A percentile compares a stretch with the other conserved stretches of the same genome.
Evolutionary conservation across 2,113 vertebrate species (phyloP).

Genomic region (Passer domesticus): DNA sequence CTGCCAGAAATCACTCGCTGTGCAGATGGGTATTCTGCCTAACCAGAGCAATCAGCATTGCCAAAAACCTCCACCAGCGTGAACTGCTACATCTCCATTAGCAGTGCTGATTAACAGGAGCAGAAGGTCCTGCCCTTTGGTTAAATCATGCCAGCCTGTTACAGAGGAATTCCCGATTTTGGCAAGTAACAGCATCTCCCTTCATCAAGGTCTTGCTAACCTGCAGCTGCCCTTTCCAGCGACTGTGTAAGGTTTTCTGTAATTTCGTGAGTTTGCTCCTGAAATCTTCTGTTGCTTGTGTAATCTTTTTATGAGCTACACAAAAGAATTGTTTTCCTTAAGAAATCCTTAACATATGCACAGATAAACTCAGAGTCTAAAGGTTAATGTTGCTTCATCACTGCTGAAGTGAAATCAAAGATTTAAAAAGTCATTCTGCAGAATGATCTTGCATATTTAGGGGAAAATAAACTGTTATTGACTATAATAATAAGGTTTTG

Average conservation of each 20-base stretch:
- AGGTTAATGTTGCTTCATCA: conserved; percentile 43
- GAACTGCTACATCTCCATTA: neutral
- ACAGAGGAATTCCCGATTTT: neutral
- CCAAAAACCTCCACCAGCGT: neutral
- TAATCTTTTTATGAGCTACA: neutral
- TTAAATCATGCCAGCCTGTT: neutral
- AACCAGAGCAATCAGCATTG: neutral
- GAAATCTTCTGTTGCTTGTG: neutral
- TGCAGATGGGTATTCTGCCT: neutral
- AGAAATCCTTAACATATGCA: conserved; percentile 37
- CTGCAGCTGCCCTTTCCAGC: neutral
- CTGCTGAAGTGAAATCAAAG: conserved; percentile 24
- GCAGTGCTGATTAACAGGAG: neutral
- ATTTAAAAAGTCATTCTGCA: conserved; percentile 36
- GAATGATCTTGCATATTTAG: neutral
- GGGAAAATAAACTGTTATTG: neutral
- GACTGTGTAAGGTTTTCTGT: neutral
- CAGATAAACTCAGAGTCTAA: neutral
- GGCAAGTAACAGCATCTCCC: neutral
- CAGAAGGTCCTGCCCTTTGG: neutral
- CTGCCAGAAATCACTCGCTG: neutral
- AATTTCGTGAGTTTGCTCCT: neutral
- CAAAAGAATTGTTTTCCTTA: conserved; percentile 24
- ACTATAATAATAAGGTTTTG: conserved; percentile 4
- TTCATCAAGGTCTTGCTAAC: neutral